Base-by-base conservation (phyloP, 92 coral and sea anemone species). In the Desmophyllum pertusum region DNA sequence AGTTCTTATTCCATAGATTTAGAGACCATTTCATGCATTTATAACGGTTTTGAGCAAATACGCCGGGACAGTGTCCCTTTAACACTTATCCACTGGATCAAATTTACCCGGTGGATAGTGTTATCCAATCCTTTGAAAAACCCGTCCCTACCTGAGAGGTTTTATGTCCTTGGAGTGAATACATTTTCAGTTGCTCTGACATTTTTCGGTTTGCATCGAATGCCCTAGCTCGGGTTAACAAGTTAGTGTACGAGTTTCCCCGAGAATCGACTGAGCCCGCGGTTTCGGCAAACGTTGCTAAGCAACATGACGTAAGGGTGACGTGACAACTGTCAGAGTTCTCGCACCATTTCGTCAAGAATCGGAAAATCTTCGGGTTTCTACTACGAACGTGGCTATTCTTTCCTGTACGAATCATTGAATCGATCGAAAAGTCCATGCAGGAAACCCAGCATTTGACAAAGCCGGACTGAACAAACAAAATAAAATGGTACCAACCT, bases 401-500 rank as follows among this genome's bases (percentile, higher is more conserved):
- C 53, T 48, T 57, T n/a, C 29, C 27, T 55, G 30, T 23, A n/a
- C 11, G 5, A 19, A 13, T 23, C 63, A 55, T 21, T 29, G 35
- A 63, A 13, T 10, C 21, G 37, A 6, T 14, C 51, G 14, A 45
- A 63, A 14, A 35, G 68, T 13, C 11, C 27, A n/a, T 25, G 0
- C 1, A 63, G 50, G 45, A n/a, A 63, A 45, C 61, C 33, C 42
- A 35, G 21, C 5, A 18, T 38, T 36, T 17, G 29, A 67, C 45
- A 37, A 10, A 38, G 18, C 73, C 1, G 8, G 9, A 55, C 14
- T 11, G n/a, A 45, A 6, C n/a, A n/a, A n/a, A n/a, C n/a, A 10
- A 29, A 23, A 63, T 14, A 38, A 52, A 36, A 21, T 13, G 10
- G 17, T 30, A 62, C 90, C 53, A 79, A 94, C 98, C 94, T 92